phyloP scores from a whole-genome alignment of 2,888 invertebrate genomes.

The Exephanes ischioxanthus region DNA sequence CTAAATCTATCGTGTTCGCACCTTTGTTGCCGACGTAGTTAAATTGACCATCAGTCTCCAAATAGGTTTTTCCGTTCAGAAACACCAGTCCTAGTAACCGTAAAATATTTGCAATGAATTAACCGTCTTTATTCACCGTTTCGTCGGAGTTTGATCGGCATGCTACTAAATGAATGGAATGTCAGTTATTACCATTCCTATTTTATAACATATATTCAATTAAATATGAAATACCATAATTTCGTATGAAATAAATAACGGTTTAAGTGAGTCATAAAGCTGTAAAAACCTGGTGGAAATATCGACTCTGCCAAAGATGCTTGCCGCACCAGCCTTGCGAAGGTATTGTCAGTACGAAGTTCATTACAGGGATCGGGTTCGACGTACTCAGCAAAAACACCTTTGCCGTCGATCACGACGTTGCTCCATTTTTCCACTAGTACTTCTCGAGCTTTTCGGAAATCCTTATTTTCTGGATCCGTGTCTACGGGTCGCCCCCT shows the following conservation, averaged over 20 bases:
- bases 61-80: neutral
- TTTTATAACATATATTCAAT: too few species aligned
- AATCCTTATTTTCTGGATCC: conserved; percentile 79
- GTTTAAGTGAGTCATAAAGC: too few species aligned
- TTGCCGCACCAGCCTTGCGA: conserved; percentile 68
- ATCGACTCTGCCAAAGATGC: conserved; percentile 72
- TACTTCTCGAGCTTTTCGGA: conserved; percentile 77
- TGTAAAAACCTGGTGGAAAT: conserved; percentile 68
- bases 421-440: conserved; percentile 79
- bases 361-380: conserved; percentile 26
- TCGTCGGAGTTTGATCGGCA: neutral
- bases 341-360: conserved; percentile 63
- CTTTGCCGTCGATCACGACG: conserved; percentile 74
- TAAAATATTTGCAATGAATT: neutral
- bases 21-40: neutral
- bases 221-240: too few species aligned
- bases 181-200: conserved; percentile 60
- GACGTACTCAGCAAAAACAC: conserved; percentile 63
- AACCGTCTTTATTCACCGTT: neutral
- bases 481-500: conserved; percentile 74
- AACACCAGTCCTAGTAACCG: neutral
- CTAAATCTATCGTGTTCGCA: neutral
- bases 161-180: neutral
- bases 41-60: neutral
- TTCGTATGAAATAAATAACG: too few species aligned